These are phyloP conservation scores for Teleogryllus oceanicus DNA, from an alignment of 2,888 invertebrate genomes.

Conservation along the genomic window DNA sequence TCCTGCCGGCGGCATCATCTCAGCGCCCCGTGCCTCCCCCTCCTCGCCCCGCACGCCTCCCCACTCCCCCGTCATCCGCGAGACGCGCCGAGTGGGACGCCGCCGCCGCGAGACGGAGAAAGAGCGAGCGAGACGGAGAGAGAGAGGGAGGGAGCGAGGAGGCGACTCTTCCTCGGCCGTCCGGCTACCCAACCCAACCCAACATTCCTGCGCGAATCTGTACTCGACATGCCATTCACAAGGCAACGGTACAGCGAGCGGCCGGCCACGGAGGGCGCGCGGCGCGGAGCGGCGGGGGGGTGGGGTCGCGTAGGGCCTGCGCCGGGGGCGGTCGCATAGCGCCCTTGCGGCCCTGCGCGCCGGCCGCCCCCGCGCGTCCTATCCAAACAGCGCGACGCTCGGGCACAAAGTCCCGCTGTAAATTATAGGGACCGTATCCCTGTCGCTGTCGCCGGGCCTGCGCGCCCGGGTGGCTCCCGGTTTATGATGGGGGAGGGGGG, in stretches of 20 bases:
- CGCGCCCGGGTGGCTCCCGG: not conserved
- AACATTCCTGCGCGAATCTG: slow-evolving; percentile 9
- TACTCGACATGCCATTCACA: not conserved
- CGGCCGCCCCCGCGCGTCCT: slow-evolving; percentile 18
- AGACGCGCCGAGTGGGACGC: too few relatives aligned
- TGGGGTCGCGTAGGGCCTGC: not conserved
- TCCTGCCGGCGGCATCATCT: too few relatives aligned
- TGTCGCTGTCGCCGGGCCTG: not conserved
- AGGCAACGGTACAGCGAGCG: not conserved
- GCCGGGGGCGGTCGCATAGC: not conserved
- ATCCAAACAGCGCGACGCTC: not conserved
- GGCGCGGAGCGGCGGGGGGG: too few relatives aligned
- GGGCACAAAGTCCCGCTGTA: slow-evolving; percentile 1
- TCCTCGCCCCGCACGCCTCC: too few relatives aligned
- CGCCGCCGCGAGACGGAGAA: too few relatives aligned
- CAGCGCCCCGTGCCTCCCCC: too few relatives aligned
- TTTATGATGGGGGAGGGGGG: not conserved
- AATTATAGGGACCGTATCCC: not conserved
- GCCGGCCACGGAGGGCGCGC: too few relatives aligned
- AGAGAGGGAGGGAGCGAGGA: too few relatives aligned
- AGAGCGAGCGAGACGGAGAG: too few relatives aligned
- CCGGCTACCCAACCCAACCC: not conserved
- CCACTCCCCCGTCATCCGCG: too few relatives aligned
- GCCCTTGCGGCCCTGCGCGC: not conserved
- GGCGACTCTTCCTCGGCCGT: not conserved